Base-by-base conservation (phyloP, 1,140 invertebrate species). In the Arctopsyche grandis region DNA sequence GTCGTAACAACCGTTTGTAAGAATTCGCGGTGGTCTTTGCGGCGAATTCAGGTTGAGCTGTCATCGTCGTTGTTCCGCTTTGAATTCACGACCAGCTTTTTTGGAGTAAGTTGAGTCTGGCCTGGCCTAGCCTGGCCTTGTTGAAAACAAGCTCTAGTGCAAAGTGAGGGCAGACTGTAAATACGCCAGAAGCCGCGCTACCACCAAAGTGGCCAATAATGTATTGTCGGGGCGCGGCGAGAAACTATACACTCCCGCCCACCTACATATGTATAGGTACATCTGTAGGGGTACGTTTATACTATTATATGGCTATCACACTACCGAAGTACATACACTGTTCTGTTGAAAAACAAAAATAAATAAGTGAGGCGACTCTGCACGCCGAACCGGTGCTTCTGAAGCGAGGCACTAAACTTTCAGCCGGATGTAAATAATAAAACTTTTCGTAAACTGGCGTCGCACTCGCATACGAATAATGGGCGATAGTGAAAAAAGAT, bases 381-480 rank as follows among this genome's bases (percentile, higher is more conserved):
- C 7, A 38, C 29, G 29, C 29, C 29, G 29, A 38, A 38, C 56
- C 21, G 56, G n/a, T 60, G 56, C 56, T 60, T 60, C 21, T 60
- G 63, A 22, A 19, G 24, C 63, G 22, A 24, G 10, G 22, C 22
- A 60, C 24, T 9, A 29, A 66, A 66, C 21, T 66, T 66, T 26
- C 16, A 52, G 24, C 63, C 63, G 63, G 21, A 22, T 66, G 63
- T 66, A 66, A 66, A 66, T 66, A 66, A 66, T 66, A 66, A 66
- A 66, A 66, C 22, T 66, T 66, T 66, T 1, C 24, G 19, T 9
- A 66, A 66, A 66, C 63, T 66, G 24, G 19, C 24, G 21, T 60
- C 14, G 56, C 56, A 60, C 21, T 21, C 21, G 56, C 21, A 3
- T 60, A 19, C 56, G 56, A 60, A 60, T 60, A 38, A 38, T 38